A percentile compares a stretch with the other conserved stretches of the same genome.
Evolutionary conservation across 2,797 vertebrate genomes (phyloP).

Genomic region (Vipera latastei): DNA sequence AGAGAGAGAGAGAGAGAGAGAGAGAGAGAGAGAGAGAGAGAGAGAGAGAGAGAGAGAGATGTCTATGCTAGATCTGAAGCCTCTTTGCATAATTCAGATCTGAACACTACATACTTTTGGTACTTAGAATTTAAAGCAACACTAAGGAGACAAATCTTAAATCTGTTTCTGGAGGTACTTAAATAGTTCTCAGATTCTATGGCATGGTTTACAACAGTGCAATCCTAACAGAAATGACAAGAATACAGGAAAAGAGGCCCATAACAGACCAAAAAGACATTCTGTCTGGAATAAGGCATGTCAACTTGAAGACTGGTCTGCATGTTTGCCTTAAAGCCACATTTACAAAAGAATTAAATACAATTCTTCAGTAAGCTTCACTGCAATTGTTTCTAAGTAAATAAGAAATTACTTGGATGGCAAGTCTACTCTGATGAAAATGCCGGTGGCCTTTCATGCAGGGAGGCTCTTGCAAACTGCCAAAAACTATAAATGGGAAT

Average conservation of each 20-base stretch:
- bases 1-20: too few relatives aligned
- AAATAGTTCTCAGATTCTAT: neutral
- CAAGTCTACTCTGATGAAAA: neutral
- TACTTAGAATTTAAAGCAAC: neutral
- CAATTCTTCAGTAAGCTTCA: neutral
- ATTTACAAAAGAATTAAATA: neutral
- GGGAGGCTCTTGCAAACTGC: neutral
- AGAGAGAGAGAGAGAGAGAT: rapidly evolving
- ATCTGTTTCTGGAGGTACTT: neutral
- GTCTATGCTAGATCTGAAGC: neutral
- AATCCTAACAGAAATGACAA: neutral
- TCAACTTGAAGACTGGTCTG: neutral
- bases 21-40: too few relatives aligned
- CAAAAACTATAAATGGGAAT: slow-evolving; percentile 5
- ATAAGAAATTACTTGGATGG: neutral
- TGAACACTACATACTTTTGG: neutral
- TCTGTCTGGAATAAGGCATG: neutral
- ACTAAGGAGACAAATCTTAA: neutral
- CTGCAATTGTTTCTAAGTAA: neutral
- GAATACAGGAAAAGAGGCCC: neutral
- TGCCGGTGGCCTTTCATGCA: neutral
- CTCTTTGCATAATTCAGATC: neutral
- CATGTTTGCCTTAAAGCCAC: neutral
- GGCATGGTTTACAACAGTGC: neutral
- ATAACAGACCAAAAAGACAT: neutral